A percentile compares a stretch with the other conserved stretches of the same genome.
Conservation (phyloP, 2,797 vertebrate genomes). For the Denticeps clupeoides region DNA sequence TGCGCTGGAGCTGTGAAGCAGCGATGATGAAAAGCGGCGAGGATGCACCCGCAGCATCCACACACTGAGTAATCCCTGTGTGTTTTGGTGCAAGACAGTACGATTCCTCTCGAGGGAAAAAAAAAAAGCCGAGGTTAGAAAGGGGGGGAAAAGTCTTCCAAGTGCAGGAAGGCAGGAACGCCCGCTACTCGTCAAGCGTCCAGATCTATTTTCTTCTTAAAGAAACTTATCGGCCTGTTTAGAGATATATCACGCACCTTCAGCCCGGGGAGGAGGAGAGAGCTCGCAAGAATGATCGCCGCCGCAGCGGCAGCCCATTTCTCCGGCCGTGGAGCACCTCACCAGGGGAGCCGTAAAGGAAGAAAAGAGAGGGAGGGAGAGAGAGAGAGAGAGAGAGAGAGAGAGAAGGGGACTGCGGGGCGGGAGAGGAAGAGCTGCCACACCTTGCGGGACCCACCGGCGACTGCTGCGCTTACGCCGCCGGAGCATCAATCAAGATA, state of each 20-base stretch:
- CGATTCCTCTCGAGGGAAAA: no score
- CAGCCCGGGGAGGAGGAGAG: no score
- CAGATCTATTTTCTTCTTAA: constrained; percentile 91
- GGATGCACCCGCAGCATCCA: no score
- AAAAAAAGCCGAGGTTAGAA: no score
- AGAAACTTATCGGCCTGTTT: constrained; percentile 79
- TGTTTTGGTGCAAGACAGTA: no score
- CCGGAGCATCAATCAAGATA: no score
- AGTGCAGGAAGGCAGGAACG: no score
- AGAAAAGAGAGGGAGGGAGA: constrained; percentile 4
- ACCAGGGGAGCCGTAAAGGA: not conserved
- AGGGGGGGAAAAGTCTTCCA: no score
- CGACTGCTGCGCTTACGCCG: no score
- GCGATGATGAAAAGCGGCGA: no score
- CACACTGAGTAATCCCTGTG: no score
- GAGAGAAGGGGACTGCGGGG: not conserved
- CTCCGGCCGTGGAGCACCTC: constrained; percentile 60
- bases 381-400: not conserved
- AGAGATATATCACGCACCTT: constrained; percentile 92
- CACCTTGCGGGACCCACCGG: not conserved
- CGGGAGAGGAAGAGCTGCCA: constrained; percentile 6
- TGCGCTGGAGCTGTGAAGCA: no score
- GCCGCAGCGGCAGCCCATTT: constrained; percentile 77
- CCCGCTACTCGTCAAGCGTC: constrained; percentile 66
- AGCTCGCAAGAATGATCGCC: constrained; percentile 80